A percentile compares a stretch with the other conserved stretches of the same genome.
Evolutionary conservation across 1,140 invertebrate genomes (phyloP).

Genomic region (Formica selysi): DNA sequence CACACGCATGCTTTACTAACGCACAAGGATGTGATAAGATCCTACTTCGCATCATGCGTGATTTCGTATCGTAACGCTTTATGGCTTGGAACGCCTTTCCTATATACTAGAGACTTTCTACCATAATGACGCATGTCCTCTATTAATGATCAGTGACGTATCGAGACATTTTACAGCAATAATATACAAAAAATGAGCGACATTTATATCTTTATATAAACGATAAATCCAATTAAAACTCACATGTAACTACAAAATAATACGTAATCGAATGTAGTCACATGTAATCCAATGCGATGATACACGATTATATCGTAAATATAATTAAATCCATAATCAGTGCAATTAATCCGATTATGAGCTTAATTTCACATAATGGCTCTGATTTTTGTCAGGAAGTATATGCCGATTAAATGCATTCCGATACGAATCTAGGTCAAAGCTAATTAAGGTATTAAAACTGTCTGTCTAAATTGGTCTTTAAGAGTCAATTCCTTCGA

Average conservation of each 20-base stretch:
- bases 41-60: slow-evolving; percentile 8
- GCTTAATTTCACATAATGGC: slow-evolving; percentile 29
- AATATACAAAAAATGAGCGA: neutral
- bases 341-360: slow-evolving; percentile 21
- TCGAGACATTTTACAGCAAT: neutral
- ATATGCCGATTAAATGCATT: slow-evolving; percentile 33
- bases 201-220: neutral
- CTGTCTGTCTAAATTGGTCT: neutral
- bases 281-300: slow-evolving; percentile 29
- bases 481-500: neutral
- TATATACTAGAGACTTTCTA: slow-evolving; percentile 64
- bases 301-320: slow-evolving; percentile 5
- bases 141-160: neutral
- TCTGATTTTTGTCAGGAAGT: neutral
- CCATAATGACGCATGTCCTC: slow-evolving; percentile 59
- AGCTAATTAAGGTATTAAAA: slow-evolving; percentile 39
- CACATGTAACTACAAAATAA: neutral
- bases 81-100: slow-evolving; percentile 59
- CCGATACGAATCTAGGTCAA: slow-evolving; percentile 38
- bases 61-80: slow-evolving; percentile 46
- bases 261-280: neutral
- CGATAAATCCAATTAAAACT: slow-evolving; percentile 2
- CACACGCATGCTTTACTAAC: neutral
- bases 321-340: slow-evolving; percentile 42
- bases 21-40: slow-evolving; percentile 37